These are phyloP conservation scores for Sylvietta virens DNA, from an alignment of 2,113 vertebrate species.

Conservation along the genomic window DNA sequence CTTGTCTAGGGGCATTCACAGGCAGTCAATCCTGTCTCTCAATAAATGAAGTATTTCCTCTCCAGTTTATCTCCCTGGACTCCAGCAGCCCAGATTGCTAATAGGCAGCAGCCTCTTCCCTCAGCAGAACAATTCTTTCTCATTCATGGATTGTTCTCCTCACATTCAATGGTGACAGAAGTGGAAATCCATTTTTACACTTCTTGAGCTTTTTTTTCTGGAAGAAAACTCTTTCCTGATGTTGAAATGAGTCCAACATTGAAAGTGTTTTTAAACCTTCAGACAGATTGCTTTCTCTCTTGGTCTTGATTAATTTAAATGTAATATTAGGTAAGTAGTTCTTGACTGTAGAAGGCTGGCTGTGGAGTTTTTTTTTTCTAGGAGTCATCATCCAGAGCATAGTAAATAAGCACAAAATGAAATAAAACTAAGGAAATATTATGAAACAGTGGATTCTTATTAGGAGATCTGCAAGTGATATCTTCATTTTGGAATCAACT, in stretches of 20 bases:
- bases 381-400: neutral
- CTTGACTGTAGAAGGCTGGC: neutral
- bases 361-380: neutral
- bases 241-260: neutral
- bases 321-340: neutral
- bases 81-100: neutral
- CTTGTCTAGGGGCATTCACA: neutral
- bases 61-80: conserved; percentile 1
- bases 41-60: conserved; percentile 23
- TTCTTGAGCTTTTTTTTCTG: neutral
- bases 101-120: neutral
- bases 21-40: neutral
- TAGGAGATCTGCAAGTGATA: neutral
- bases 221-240: neutral
- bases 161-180: neutral
- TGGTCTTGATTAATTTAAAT: neutral
- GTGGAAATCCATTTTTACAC: neutral
- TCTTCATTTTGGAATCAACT: neutral
- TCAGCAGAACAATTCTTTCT: neutral
- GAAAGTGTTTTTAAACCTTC: neutral
- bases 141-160: neutral
- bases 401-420: neutral
- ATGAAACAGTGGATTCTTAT: neutral
- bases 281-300: neutral
- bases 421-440: neutral